Evolutionary conservation across 2,797 vertebrate species (phyloP).

Genomic region (Anableps anableps): DNA sequence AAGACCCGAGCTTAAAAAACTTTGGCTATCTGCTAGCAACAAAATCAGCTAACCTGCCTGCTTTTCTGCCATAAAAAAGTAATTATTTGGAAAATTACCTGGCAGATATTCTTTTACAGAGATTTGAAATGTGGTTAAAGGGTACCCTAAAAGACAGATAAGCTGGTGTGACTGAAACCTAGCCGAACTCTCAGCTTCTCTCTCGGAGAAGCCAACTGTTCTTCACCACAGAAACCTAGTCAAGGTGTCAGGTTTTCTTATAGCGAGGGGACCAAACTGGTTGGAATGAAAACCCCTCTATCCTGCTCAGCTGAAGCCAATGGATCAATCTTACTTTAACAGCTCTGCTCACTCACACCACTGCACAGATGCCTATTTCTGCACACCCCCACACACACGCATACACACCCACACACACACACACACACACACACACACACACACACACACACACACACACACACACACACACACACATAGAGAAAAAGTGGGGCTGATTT

Average conservation of each 20-base stretch:
- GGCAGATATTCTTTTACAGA: conserved; percentile 15
- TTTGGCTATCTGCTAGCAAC: not conserved
- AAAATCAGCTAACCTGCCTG: not conserved
- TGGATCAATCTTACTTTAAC: conserved; percentile 74
- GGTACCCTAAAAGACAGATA: conserved; percentile 38
- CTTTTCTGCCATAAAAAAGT: conserved; percentile 29
- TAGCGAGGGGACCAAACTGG: conserved; percentile 29
- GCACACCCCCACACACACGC: conserved; percentile 6
- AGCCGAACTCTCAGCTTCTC: conserved; percentile 7
- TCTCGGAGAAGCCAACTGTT: conserved; percentile 15
- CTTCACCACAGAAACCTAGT: conserved; percentile 29
- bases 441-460: too few species aligned
- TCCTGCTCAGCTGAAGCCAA: conserved; percentile 60
- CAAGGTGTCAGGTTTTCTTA: conserved; percentile 36
- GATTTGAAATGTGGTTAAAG: conserved; percentile 40
- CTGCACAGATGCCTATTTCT: conserved; percentile 20
- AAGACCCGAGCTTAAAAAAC: not conserved
- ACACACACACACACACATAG: conserved; percentile 1
- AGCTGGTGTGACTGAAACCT: conserved; percentile 43
- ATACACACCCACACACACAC: too few species aligned
- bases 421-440: not conserved
- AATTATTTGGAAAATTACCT: conserved; percentile 32
- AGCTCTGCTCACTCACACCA: conserved; percentile 36
- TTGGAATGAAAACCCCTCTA: conserved; percentile 52
- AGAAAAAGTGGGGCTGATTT: conserved; percentile 49